These are phyloP conservation scores for Nematostella vectensis DNA, from an alignment of 92 coral and sea anemone genomes.

Conservation along the genomic window DNA sequence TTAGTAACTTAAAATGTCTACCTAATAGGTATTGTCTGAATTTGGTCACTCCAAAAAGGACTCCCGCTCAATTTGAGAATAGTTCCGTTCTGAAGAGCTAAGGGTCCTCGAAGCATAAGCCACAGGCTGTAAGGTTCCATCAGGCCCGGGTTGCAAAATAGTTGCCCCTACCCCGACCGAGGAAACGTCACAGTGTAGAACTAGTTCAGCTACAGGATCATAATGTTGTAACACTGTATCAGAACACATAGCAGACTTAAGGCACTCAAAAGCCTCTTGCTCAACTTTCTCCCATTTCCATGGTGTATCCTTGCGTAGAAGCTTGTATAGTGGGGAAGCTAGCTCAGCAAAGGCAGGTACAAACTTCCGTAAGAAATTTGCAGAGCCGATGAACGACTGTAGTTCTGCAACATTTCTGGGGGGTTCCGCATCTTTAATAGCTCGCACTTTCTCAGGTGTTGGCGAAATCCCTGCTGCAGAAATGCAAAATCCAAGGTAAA, in stretches of 20 bases:
- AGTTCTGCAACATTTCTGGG: too few relatives aligned
- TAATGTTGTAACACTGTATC: too few relatives aligned
- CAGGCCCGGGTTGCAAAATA: too few relatives aligned
- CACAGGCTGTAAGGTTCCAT: conserved; percentile 35
- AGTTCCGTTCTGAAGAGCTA: conserved; percentile 22
- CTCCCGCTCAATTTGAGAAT: conserved; percentile 19
- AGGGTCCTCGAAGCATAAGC: conserved; percentile 36
- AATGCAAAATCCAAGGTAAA: conserved; percentile 22
- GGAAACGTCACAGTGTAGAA: conserved; percentile 31
- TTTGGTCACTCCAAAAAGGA: conserved; percentile 28
- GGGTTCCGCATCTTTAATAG: too few relatives aligned
- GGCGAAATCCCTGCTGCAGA: too few relatives aligned
- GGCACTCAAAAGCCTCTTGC: conserved; percentile 19
- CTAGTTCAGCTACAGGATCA: conserved; percentile 19
- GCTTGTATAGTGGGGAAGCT: conserved; percentile 24
- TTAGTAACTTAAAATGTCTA: conserved; percentile 17
- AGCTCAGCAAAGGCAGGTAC: too few relatives aligned
- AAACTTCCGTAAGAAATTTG: too few relatives aligned
- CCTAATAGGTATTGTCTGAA: conserved; percentile 30
- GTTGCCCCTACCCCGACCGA: too few relatives aligned
- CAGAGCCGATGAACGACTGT: too few relatives aligned
- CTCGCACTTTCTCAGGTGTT: too few relatives aligned
- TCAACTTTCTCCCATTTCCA: conserved; percentile 24
- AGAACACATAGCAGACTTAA: too few relatives aligned
- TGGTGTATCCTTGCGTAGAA: conserved; percentile 8